Percentiles rank a stretch among this genome's conserved stretches.
phyloP scores from a whole-genome alignment of 2,113 vertebrate genomes.

The Lathamus discolor region DNA sequence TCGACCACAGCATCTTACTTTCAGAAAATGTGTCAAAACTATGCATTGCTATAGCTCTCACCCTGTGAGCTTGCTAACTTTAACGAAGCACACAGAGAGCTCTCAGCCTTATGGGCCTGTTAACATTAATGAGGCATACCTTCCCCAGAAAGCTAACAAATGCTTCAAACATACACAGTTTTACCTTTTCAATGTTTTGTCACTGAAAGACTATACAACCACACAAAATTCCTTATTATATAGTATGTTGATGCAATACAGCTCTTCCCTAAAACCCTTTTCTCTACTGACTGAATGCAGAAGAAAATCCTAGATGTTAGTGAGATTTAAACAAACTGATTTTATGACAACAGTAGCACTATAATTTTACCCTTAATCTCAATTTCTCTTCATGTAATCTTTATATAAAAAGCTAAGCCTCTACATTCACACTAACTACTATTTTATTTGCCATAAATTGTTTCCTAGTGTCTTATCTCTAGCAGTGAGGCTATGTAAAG shows the following conservation, averaged over 20 bases:
- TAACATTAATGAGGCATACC: not conserved
- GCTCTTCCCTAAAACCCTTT: not conserved
- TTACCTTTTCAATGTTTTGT: not conserved
- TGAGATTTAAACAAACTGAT: too few species aligned
- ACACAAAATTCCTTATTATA: not conserved
- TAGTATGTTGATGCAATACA: not conserved
- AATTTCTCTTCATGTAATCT: not conserved
- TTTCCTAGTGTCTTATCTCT: not conserved
- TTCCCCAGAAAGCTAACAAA: not conserved
- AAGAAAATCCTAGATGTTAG: not conserved
- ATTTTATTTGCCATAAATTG: not conserved
- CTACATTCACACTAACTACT: not conserved
- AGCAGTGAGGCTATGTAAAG: not conserved
- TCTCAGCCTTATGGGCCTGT: not conserved
- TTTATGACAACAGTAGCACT: not conserved
- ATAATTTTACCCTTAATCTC: not conserved
- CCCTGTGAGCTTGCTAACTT: rapidly evolving
- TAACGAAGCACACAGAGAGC: not conserved
- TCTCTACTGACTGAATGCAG: not conserved
- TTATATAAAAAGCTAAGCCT: not conserved
- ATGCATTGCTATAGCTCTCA: not conserved
- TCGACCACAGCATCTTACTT: not conserved
- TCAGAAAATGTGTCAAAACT: not conserved
- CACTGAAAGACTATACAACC: not conserved
- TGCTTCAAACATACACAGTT: not conserved